Evolutionary conservation across 2,797 vertebrate genomes (phyloP).

Genomic region (Eidolon dupreanum): DNA sequence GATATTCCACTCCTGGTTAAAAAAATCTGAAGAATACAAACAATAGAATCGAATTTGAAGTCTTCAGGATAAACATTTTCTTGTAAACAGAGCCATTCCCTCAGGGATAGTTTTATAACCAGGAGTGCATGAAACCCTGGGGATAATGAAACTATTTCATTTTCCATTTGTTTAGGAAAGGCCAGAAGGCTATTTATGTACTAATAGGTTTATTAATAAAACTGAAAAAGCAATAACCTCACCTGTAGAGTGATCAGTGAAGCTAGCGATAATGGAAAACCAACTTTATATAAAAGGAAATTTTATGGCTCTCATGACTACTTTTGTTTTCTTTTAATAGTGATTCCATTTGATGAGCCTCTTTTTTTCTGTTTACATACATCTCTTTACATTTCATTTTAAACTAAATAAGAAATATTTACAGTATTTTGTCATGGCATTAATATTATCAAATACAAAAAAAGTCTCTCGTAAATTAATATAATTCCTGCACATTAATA

Average conservation of each 20-base stretch:
- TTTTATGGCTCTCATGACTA: background rate
- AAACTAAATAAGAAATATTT: conserved; percentile 35
- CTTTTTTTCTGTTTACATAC: background rate
- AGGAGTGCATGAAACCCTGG: conserved; percentile 34
- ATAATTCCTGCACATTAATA: background rate
- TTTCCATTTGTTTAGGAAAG: conserved; percentile 66
- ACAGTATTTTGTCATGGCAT: background rate
- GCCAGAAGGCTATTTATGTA: conserved; percentile 70
- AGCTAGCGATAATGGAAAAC: conserved; percentile 73
- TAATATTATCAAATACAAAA: background rate
- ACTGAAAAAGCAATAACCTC: conserved; percentile 63
- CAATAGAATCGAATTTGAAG: conserved; percentile 27
- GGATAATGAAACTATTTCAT: conserved; percentile 63
- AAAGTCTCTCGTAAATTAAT: conserved; percentile 42
- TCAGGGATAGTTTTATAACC: conserved; percentile 37
- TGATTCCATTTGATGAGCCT: background rate
- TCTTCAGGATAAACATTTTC: conserved; percentile 43
- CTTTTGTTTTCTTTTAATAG: conserved; percentile 49
- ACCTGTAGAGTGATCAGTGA: conserved; percentile 73
- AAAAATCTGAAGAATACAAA: conserved; percentile 49
- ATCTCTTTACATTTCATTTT: conserved; percentile 17
- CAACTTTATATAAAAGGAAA: conserved; percentile 53
- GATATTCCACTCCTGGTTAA: conserved; percentile 47
- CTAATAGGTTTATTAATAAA: conserved; percentile 82
- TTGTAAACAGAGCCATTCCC: conserved; percentile 50